Evolutionary conservation across 1,140 invertebrate species (phyloP).

Genomic region (Plutomurus gul): DNA sequence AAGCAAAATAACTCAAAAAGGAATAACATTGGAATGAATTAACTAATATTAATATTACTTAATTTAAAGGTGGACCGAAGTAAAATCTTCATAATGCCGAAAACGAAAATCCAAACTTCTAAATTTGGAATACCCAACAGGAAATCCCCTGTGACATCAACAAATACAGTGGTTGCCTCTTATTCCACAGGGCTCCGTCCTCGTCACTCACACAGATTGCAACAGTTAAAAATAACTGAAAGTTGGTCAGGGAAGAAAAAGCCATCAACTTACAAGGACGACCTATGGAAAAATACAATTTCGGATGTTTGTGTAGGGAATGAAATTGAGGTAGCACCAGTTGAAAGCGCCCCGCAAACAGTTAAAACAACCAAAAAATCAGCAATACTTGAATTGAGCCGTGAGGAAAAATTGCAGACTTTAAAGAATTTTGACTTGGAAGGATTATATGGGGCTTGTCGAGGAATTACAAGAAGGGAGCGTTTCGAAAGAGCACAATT

Average conservation of each 20-base stretch:
- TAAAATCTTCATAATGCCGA: too few species aligned
- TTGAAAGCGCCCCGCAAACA: neutral
- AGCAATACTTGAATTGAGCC: neutral
- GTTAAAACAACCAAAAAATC: neutral
- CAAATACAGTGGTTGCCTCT: neutral
- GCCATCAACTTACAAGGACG: neutral
- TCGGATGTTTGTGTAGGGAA: neutral
- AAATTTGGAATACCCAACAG: too few species aligned
- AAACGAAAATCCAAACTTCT: too few species aligned
- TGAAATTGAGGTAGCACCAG: neutral
- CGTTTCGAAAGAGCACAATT: neutral
- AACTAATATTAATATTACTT: too few species aligned
- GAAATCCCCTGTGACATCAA: neutral
- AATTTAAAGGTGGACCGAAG: too few species aligned
- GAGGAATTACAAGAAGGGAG: conserved; percentile 27
- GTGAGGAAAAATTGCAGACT: neutral
- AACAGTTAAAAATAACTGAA: neutral
- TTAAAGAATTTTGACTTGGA: conserved; percentile 29
- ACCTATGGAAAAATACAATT: neutral
- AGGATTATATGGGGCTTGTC: conserved; percentile 26
- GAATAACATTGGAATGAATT: too few species aligned
- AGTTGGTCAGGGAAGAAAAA: neutral
- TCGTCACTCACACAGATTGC: neutral
- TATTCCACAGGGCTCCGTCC: neutral
- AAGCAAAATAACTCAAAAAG: too few species aligned